These are phyloP conservation scores for Andricus curvator DNA, from an alignment of 2,888 invertebrate genomes.

Conservation along the genomic window DNA sequence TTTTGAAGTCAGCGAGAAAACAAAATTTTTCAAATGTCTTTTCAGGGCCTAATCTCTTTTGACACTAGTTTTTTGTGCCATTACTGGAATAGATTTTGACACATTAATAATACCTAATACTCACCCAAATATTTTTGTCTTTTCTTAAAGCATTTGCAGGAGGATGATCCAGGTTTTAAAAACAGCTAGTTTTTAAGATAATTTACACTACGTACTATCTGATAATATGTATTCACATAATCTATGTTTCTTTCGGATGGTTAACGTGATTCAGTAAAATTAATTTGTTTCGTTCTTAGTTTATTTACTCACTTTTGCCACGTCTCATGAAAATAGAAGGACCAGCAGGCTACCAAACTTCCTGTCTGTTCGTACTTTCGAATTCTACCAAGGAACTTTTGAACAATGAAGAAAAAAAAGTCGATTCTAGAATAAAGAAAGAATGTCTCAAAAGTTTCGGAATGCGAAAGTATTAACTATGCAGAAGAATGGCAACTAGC, in stretches of 20 bases:
- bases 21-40: conserved; percentile 60
- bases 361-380: conserved; percentile 18
- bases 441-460: conserved; percentile 20
- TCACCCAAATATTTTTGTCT: conserved; percentile 76
- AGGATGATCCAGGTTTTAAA: conserved; percentile 78
- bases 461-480: conserved; percentile 11
- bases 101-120: conserved; percentile 71
- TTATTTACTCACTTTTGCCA: conserved; percentile 72
- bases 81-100: conserved; percentile 65
- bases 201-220: conserved; percentile 66
- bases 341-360: conserved; percentile 50
- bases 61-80: conserved; percentile 53
- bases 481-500: conserved; percentile 42
- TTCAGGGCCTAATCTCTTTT: conserved; percentile 65
- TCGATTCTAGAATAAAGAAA: background rate
- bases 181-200: conserved; percentile 76
- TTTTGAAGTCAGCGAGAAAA: conserved; percentile 74
- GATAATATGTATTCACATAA: conserved; percentile 72
- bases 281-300: conserved; percentile 69
- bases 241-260: conserved; percentile 73
- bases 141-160: conserved; percentile 78
- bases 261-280: conserved; percentile 73
- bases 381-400: conserved; percentile 22
- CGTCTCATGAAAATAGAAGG: conserved; percentile 65
- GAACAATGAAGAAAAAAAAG: background rate